These are phyloP conservation scores for Lampris incognitus DNA, from an alignment of 2,113 vertebrate species.

Conservation along the genomic window DNA sequence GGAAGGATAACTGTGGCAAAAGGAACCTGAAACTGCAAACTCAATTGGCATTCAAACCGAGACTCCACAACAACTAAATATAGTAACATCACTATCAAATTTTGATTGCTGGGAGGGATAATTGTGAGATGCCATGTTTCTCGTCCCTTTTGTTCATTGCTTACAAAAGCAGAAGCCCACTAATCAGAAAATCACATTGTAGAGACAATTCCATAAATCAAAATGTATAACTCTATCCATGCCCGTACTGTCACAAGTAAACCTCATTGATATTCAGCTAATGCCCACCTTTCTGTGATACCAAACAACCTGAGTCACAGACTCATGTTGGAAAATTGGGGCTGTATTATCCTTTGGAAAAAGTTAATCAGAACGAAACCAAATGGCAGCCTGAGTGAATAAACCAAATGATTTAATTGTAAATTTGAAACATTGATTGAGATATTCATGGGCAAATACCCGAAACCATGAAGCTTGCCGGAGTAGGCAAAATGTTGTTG, in stretches of 20 bases:
- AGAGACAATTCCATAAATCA: constrained; percentile 46
- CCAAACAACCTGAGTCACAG: background rate
- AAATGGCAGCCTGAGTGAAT: background rate
- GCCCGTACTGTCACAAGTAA: constrained; percentile 14
- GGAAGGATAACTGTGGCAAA: background rate
- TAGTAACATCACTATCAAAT: constrained; percentile 20
- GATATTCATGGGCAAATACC: background rate
- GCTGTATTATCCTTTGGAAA: background rate
- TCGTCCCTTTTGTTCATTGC: constrained; percentile 48
- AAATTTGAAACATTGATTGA: background rate
- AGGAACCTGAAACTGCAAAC: constrained; percentile 8
- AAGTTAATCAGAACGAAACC: no score
- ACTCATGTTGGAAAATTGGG: background rate
- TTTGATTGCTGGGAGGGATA: constrained; percentile 28
- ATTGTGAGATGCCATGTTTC: constrained; percentile 48
- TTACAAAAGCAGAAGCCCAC: constrained; percentile 31
- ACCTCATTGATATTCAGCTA: constrained; percentile 37
- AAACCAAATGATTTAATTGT: background rate
- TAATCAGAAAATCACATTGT: constrained; percentile 54
- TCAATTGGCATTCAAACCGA: constrained; percentile 20
- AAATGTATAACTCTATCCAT: constrained; percentile 26
- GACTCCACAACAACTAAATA: constrained; percentile 3
- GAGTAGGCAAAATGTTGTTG: no score
- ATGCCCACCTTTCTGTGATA: background rate
- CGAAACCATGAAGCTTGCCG: background rate